Percentiles rank a stretch among this genome's conserved stretches.
These are phyloP conservation scores for Sciurus vulgaris DNA, from an alignment of 2,797 vertebrate genomes.

Conservation along the genomic window DNA sequence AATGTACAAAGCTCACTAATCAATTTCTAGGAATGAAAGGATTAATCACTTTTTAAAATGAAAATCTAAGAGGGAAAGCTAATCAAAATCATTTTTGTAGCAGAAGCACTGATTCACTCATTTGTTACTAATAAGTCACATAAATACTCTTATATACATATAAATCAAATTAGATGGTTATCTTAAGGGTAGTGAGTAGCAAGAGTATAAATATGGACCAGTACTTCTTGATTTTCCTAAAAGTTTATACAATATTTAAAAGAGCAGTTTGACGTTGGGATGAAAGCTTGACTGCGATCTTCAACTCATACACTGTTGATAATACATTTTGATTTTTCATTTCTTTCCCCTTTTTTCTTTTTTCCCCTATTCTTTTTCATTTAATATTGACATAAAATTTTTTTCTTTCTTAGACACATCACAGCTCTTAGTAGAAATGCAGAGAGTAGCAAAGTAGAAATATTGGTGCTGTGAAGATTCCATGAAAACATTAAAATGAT, in stretches of 20 bases:
- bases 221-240: neutral
- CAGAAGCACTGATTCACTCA: neutral
- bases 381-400: neutral
- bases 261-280: neutral
- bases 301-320: neutral
- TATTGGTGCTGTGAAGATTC: neutral
- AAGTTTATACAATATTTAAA: slow-evolving; percentile 28
- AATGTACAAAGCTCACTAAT: neutral
- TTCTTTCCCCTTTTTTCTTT: neutral
- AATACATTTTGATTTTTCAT: neutral
- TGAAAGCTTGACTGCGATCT: neutral
- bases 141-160: slow-evolving; percentile 23
- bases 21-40: slow-evolving; percentile 40
- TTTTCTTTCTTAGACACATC: neutral
- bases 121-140: neutral
- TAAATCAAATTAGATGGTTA: slow-evolving; percentile 13
- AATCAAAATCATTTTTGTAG: neutral
- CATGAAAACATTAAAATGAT: neutral
- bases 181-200: neutral
- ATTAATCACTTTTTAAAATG: slow-evolving; percentile 51
- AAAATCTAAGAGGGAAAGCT: slow-evolving; percentile 44
- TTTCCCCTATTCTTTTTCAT: neutral
- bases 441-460: neutral
- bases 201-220: neutral
- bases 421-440: neutral